Evolutionary conservation across 2,113 vertebrate genomes (phyloP), one percentile per base, ranked within the genome.

Genomic region (Caracal caracal): DNA sequence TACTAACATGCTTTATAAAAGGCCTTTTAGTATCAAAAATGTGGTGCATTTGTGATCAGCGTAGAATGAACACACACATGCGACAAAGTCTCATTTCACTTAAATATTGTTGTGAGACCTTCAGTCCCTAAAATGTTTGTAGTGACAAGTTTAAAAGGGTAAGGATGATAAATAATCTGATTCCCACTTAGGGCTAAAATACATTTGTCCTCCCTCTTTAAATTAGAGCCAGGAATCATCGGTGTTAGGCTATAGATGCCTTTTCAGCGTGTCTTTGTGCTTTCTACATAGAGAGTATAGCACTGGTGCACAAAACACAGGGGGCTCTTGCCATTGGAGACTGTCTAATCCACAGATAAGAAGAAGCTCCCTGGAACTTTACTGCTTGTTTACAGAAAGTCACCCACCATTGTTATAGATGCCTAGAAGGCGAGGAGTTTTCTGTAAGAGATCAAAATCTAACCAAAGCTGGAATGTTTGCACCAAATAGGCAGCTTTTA

Each of bases 171-270:
- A 33, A 43, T 81, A 70, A 91, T 33, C 65, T 93, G 10, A 85
- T 97, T 96, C 35, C 33, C 65, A 37, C 71, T 76, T 71, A 75
- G 66, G 59, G 26, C 53, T 91, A 47, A 86, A 95, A 86, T 90
- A 70, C 91, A 79, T 35, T 73, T 92, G 37, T 89, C 53, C 35
- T 90, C 30, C 40, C 71, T 90, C 43, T 95, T 1, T 93, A 78
- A 95, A 93, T 95, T 49, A 93, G 26, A 93, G n/a, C 68, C 53
- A 75, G 56, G n/a, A 43, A 78, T 94, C 65, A 73, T 76, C 40
- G 89, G 30, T 81, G 10, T 76, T 87, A 71, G n/a, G 10, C 30
- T n/a, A 63, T 96, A 79, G 96, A 51, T 70, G 47, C 40, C 93
- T 84, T 94, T 96, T 95, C 63, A 83, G 4, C 79, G 90, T 75